phyloP scores from a whole-genome alignment of 2,113 vertebrate genomes.

The Laticauda laticaudata region DNA sequence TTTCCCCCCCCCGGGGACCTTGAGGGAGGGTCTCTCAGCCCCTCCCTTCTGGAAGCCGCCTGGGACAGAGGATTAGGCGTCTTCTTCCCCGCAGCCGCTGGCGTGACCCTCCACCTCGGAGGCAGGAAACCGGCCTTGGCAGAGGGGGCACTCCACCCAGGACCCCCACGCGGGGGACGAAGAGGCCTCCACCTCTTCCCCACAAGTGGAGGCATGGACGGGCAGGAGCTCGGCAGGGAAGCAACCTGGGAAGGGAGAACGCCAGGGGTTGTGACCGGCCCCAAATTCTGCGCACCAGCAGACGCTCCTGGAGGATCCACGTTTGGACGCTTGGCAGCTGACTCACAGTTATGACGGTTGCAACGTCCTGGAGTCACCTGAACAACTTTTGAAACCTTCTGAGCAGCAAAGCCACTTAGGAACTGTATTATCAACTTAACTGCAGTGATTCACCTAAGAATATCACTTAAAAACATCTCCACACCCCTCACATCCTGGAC shows the following conservation, averaged over 20 bases:
- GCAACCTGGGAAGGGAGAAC: conserved; percentile 16
- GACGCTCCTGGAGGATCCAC: neutral
- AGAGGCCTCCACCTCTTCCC: neutral
- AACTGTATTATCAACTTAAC: too few relatives aligned
- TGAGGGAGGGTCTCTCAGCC: neutral
- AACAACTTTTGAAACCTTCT: too few relatives aligned
- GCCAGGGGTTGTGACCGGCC: neutral
- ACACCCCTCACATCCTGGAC: too few relatives aligned
- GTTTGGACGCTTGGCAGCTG: neutral
- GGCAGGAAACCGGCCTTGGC: conserved; percentile 46
- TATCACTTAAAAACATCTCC: too few relatives aligned
- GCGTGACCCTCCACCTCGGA: conserved; percentile 53
- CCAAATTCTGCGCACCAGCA: too few relatives aligned
- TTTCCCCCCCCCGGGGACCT: neutral
- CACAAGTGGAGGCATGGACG: conserved; percentile 56
- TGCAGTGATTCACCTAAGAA: too few relatives aligned
- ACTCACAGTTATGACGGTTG: neutral
- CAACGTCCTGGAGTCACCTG: too few relatives aligned
- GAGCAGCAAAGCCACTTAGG: too few relatives aligned
- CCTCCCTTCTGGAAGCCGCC: neutral
- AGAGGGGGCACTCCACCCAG: conserved; percentile 53
- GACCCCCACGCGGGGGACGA: neutral
- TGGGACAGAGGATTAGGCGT: rapidly evolving
- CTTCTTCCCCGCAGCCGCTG: conserved; percentile 52
- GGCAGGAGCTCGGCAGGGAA: conserved; percentile 44